Evolutionary conservation across 2,113 vertebrate genomes (phyloP).

Genomic region (Smithornis capensis): DNA sequence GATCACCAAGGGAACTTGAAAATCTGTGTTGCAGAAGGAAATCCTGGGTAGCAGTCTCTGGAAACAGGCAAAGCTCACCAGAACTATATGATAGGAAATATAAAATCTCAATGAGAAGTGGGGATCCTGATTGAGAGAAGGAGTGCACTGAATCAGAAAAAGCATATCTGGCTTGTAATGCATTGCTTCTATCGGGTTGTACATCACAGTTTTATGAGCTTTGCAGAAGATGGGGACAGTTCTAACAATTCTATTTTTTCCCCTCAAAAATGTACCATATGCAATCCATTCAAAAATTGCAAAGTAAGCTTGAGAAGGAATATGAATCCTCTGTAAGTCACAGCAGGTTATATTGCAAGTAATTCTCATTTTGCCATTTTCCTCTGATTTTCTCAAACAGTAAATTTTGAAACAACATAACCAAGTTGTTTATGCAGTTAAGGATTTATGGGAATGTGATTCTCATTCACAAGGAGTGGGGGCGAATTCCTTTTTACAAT

Average conservation of each 20-base stretch:
- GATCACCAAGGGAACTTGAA: background rate
- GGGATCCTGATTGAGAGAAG: background rate
- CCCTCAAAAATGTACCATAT: background rate
- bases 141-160: background rate
- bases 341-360: background rate
- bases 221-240: background rate
- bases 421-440: constrained; percentile 7
- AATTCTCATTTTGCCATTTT: background rate
- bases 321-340: background rate
- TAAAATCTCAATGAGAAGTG: background rate
- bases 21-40: background rate
- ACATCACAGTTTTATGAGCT: background rate
- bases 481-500: constrained; percentile 35
- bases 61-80: background rate
- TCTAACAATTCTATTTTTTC: background rate
- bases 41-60: background rate
- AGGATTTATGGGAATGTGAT: constrained; percentile 7
- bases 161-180: fast-evolving
- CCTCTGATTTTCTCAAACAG: background rate
- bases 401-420: constrained; percentile 16
- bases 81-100: background rate
- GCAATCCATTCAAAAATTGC: background rate
- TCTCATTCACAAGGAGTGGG: background rate
- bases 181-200: background rate
- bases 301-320: background rate